Base-by-base conservation (phyloP, 2,797 vertebrate genomes). In the Moxostoma hubbsi region DNA sequence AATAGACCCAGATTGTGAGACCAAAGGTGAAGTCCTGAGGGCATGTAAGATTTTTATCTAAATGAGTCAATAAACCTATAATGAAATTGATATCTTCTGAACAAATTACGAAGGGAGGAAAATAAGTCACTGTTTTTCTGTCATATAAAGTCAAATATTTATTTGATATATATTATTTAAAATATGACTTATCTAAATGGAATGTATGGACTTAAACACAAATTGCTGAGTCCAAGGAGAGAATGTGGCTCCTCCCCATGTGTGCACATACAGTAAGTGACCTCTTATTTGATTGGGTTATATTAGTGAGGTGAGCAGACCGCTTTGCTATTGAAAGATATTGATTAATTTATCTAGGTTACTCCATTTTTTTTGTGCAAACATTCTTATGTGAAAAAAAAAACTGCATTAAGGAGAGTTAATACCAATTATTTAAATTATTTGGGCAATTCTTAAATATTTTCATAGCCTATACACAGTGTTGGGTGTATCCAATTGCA, bases 1-100 rank as follows among this genome's bases (percentile, higher is more conserved):
- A 61, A 68, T n/a, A 77, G 54, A 51, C 61, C 6, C 5, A 69
- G 47, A 18, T 45, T 77, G 66, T 58, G 53, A 69, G 66, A 62
- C 7, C 24, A 51, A 66, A 50, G 47, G 9, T 66, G 46, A 76
- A 16, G 13, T 58, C 9, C 7, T 10, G 0, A 5, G 46, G 15
- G 18, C 16, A 51, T 54, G 7, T 11, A 55, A 18, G 5, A 53
- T 73, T n/a, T 6, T 54, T 55, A 0, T 24, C 43, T n/a, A 36
- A 53, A 63, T 66, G 0, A 47, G 46, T 64, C 73, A 64, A 65
- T 64, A 53, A 16, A 12, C 7, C 47, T 61, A 18, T 24, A 10
- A 11, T 8, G 18, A 66, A 49, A 66, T 43, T 11, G 24, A 0
- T 46, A 54, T 45, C 2, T n/a, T 53, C 9, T 36, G 0, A 7